Evolutionary conservation across 2,113 vertebrate genomes (phyloP).

Genomic region (Orcinus orca): DNA sequence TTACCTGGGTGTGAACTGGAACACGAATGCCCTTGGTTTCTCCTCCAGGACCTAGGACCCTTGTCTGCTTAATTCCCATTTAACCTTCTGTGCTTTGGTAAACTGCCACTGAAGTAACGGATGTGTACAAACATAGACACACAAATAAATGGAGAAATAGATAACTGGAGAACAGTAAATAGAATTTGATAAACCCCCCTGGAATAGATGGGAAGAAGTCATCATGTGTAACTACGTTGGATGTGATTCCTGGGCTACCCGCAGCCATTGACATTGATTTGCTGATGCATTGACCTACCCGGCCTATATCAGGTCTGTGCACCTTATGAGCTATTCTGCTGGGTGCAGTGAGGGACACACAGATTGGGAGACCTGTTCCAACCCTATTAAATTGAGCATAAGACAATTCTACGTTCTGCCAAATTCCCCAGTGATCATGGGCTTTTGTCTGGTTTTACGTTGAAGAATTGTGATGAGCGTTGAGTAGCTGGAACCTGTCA

Average conservation of each 20-base stretch:
- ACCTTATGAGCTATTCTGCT: neutral
- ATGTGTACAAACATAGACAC: neutral
- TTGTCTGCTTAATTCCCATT: neutral
- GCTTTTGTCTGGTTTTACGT: neutral
- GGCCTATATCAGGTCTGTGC: rapidly evolving
- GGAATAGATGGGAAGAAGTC: neutral
- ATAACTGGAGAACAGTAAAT: neutral
- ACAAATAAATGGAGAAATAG: neutral
- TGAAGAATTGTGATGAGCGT: neutral
- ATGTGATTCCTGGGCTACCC: neutral
- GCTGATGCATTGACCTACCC: neutral
- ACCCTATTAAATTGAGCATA: neutral
- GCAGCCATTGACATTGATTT: neutral
- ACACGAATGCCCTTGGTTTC: neutral
- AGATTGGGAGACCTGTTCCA: neutral
- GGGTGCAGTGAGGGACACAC: neutral
- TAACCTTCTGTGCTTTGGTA: neutral
- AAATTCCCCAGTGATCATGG: neutral
- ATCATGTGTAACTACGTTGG: neutral
- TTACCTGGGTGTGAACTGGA: neutral
- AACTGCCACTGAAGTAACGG: neutral
- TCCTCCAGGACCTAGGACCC: neutral
- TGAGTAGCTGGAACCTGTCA: neutral
- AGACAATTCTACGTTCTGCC: neutral
- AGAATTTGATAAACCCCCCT: neutral